A percentile compares a stretch with the other conserved stretches of the same genome.
phyloP scores from a whole-genome alignment of 2,797 vertebrate genomes.

The Clarias fuscus region DNA sequence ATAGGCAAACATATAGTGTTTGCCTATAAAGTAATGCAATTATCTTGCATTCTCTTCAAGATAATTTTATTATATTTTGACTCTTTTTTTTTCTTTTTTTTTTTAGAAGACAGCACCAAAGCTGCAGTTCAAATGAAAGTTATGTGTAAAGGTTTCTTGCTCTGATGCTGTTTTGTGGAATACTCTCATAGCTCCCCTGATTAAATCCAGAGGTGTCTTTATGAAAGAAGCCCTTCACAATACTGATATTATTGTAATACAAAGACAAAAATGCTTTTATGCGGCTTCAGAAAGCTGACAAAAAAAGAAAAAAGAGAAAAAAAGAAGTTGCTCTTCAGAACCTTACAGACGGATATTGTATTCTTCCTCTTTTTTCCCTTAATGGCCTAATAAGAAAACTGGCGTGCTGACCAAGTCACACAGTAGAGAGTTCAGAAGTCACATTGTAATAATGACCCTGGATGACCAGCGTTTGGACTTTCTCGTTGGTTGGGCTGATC shows the following conservation, averaged over 20 bases:
- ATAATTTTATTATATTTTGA: neutral
- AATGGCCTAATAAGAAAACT: conserved; percentile 35
- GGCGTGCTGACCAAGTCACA: conserved; percentile 28
- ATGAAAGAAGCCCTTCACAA: neutral
- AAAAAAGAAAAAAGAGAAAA: conserved; percentile 18
- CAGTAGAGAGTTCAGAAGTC: conserved; percentile 55
- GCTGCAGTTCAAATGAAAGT: neutral
- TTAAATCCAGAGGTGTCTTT: conserved; percentile 27
- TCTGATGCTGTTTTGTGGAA: neutral
- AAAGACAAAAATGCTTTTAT: conserved; percentile 31
- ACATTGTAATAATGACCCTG: conserved; percentile 60
- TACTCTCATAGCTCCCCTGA: conserved; percentile 18
- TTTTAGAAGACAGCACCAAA: conserved; percentile 36
- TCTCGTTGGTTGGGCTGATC: conserved; percentile 55
- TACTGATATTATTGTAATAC: neutral
- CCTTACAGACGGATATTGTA: conserved; percentile 23
- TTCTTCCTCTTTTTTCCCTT: conserved; percentile 44
- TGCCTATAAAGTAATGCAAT: no score
- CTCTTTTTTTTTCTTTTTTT: neutral
- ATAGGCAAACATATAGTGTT: no score
- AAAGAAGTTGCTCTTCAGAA: conserved; percentile 36
- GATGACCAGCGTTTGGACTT: conserved; percentile 60
- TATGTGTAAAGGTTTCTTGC: neutral
- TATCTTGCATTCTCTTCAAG: neutral
- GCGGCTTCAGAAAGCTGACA: conserved; percentile 14